Conservation (phyloP, 2,888 invertebrate genomes). For the Pteria penguin region DNA sequence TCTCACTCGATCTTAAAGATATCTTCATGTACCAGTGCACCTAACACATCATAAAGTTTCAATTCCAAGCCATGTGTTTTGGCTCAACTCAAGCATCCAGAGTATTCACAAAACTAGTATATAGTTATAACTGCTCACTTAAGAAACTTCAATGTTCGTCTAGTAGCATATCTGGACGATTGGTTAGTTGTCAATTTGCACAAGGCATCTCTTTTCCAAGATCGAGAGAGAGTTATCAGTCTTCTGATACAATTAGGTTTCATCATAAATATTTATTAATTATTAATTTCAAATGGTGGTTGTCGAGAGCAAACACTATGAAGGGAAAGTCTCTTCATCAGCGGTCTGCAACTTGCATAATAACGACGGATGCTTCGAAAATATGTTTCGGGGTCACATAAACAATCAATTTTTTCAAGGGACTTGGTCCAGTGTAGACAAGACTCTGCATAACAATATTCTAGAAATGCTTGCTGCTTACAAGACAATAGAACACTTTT, state of each 20-base stretch:
- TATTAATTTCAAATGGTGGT: too few relatives aligned
- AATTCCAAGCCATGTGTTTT: conserved; percentile 27
- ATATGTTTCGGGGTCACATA: conserved; percentile 35
- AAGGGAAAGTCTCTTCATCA: background rate
- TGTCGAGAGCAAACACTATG: background rate
- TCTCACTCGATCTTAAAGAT: conserved; percentile 18
- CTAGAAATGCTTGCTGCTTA: conserved; percentile 34
- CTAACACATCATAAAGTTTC: conserved; percentile 8
- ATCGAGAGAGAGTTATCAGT: conserved; percentile 32
- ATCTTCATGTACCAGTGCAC: conserved; percentile 20
- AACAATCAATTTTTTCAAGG: conserved; percentile 15
- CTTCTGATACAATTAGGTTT: conserved; percentile 37
- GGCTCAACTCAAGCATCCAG: conserved; percentile 18
- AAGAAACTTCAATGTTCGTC: conserved; percentile 6
- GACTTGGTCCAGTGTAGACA: conserved; percentile 21
- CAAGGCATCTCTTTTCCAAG: conserved; percentile 8
- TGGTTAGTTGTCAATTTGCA: conserved; percentile 33
- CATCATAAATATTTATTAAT: conserved; percentile 43
- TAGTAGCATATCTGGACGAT: conserved; percentile 47
- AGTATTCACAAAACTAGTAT: conserved; percentile 26
- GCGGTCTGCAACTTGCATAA: conserved; percentile 2
- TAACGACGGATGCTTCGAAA: too few relatives aligned
- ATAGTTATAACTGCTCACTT: conserved; percentile 22
- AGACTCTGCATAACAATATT: conserved; percentile 33
- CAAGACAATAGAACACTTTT: conserved; percentile 19